Evolutionary conservation across 92 coral and sea anemone species (phyloP), one percentile per base, ranked within the genome.

Genomic region (Epizoanthus rinbou): DNA sequence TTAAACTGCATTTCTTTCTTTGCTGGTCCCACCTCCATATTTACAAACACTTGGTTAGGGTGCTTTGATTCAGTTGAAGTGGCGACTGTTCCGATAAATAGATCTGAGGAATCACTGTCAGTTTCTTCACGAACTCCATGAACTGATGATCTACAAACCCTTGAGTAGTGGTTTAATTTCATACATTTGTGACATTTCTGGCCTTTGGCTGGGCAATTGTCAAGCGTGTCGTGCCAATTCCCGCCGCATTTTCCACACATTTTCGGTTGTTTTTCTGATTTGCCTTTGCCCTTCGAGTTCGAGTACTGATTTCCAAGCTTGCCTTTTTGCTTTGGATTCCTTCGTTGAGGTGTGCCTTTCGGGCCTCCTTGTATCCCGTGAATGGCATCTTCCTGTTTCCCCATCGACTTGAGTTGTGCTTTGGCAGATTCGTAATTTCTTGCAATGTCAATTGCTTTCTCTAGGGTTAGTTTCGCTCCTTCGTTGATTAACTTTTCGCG

Each of bases 131-230:
- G 50, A 43, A 43, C 9, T 6, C 8, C 7, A 8, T 43, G 50
- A 6, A 43, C 50, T 5, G 50, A 43, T 43, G 50, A 43, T 43
- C 7, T 43, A 6, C 7, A 43, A 43, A 43, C 50, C 50, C 7
- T 43, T 6, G 57, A 62, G 69, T 45, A 65, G 75, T 43, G 50
- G 63, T 80, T 80, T 8, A 6, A 39, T 43, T 67, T 67, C 2
- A 64, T 80, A 19, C 31, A 37, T 2, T 35, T 39, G 85, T 80
- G n/a, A 18, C 85, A 65, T 59, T 31, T 43, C 57, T 80, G 75
- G 17, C 85, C 76, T 63, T 80, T 67, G 6, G 75, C 85, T n/a
- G 60, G 73, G 57, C 85, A 37, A 14, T 80, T 45, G 1, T 65
- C 74, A 10, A 25, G 17, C 45, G 64, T 64, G 73, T 80, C 15